phyloP scores from a whole-genome alignment of 2,113 vertebrate genomes.

The Rafetus swinhoei region DNA sequence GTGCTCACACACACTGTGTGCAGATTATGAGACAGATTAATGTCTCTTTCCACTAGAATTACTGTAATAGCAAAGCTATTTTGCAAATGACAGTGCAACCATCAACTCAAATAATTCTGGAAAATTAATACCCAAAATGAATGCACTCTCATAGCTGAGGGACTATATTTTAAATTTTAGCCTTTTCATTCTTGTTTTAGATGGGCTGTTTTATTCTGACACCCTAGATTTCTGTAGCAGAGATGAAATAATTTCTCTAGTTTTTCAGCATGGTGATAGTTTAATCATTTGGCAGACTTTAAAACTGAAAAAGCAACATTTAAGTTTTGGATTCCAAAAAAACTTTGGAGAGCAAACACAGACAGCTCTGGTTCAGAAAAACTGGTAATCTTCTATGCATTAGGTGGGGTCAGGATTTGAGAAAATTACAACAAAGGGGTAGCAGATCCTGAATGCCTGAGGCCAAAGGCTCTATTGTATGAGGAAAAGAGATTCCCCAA shows the following conservation, averaged over 20 bases:
- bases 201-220: conserved; percentile 15
- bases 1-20: conserved; percentile 25
- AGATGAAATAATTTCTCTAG: not conserved
- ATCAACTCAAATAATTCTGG: conserved; percentile 67
- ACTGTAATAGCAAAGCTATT: conserved; percentile 72
- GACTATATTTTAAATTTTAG: conserved; percentile 53
- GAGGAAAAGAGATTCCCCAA: not conserved
- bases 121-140: conserved; percentile 76
- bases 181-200: conserved; percentile 57
- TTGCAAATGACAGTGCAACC: conserved; percentile 72
- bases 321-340: not conserved
- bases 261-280: conserved; percentile 13
- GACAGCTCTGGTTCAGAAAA: not conserved
- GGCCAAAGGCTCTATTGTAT: not conserved
- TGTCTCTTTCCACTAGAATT: conserved; percentile 67
- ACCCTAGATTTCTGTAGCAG: not conserved
- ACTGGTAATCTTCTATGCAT: not conserved
- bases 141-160: conserved; percentile 59
- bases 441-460: not conserved
- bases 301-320: conserved; percentile 29
- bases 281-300: conserved; percentile 30
- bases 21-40: conserved; percentile 68
- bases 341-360: not conserved
- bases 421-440: not conserved
- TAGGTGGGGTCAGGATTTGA: not conserved